These are phyloP conservation scores for Thunnus thynnus DNA, from an alignment of 2,113 vertebrate genomes.

Conservation along the genomic window DNA sequence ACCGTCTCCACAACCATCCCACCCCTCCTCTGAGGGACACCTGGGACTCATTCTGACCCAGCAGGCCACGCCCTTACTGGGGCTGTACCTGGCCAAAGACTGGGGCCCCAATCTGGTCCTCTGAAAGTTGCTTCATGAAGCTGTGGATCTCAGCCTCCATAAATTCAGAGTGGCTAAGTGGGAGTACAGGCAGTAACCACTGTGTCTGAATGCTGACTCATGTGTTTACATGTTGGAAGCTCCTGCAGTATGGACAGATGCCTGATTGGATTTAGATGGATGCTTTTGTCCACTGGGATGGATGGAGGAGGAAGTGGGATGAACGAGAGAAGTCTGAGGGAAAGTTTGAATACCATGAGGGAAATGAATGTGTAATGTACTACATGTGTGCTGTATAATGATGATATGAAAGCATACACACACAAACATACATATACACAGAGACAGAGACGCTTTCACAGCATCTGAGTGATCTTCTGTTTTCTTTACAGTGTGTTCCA, in stretches of 20 bases:
- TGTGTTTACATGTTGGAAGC: conserved; percentile 49
- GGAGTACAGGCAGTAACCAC: conserved; percentile 12
- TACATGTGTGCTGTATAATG: conserved; percentile 47
- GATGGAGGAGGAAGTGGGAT: conserved; percentile 47
- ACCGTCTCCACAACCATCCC: conserved; percentile 4
- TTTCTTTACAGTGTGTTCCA: conserved; percentile 51
- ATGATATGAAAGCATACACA: conserved; percentile 41
- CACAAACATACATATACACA: conserved; percentile 24
- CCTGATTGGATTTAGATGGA: conserved; percentile 40
- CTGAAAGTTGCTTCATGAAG: conserved; percentile 15
- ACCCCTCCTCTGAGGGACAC: conserved; percentile 51
- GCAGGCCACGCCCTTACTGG: conserved; percentile 36
- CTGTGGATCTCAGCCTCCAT: conserved; percentile 3
- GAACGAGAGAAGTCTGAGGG: conserved; percentile 47
- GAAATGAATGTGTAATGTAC: conserved; percentile 50
- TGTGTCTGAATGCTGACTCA: conserved; percentile 32
- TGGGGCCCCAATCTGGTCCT: conserved; percentile 19
- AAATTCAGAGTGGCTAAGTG: conserved; percentile 19
- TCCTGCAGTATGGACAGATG: conserved; percentile 30
- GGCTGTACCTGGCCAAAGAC: conserved; percentile 29
- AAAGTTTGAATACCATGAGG: conserved; percentile 59
- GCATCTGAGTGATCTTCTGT: conserved; percentile 34
- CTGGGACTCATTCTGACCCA: conserved; percentile 69
- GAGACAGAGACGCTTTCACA: conserved; percentile 18
- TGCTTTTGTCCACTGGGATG: conserved; percentile 28